Conservation (phyloP, 2,797 vertebrate species). For the Mus spretus region DNA sequence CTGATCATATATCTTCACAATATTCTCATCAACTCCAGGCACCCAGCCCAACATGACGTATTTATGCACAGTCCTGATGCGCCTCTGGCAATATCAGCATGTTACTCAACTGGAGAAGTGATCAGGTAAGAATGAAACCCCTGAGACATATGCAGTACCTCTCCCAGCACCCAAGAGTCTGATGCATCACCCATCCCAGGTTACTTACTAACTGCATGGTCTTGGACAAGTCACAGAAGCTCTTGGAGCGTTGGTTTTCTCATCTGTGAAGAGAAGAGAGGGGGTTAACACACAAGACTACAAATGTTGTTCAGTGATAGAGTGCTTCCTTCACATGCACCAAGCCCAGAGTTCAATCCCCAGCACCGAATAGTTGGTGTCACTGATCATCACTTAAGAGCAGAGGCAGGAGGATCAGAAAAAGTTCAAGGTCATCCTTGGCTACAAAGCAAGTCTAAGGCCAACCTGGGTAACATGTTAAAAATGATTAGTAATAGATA, state of each 20-base stretch:
- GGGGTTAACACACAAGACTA: not conserved
- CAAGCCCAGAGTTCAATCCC: not conserved
- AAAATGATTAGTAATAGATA: not conserved
- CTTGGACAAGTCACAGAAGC: slow-evolving; percentile 59
- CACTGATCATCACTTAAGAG: not conserved
- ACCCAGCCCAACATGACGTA: slow-evolving; percentile 78
- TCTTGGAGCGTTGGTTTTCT: slow-evolving; percentile 44
- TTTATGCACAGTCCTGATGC: slow-evolving; percentile 73
- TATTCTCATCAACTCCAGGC: slow-evolving; percentile 81
- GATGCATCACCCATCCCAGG: not conserved
- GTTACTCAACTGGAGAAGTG: slow-evolving; percentile 72
- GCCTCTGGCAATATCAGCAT: slow-evolving; percentile 72
- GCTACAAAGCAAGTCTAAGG: not conserved
- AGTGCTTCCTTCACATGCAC: not conserved
- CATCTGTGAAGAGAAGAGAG: slow-evolving; percentile 50
- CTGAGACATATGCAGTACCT: not conserved
- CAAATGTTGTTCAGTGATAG: not conserved
- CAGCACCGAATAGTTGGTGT: not conserved
- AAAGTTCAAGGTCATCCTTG: not conserved
- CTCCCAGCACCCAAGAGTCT: not conserved
- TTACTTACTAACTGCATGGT: slow-evolving; percentile 50
- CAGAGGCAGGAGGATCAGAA: not conserved
- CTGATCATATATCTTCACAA: slow-evolving; percentile 82
- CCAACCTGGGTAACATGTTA: no score
- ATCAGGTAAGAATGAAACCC: slow-evolving; percentile 72